phyloP scores from a whole-genome alignment of 2,113 vertebrate species.

The Limnothrissa miodon region DNA sequence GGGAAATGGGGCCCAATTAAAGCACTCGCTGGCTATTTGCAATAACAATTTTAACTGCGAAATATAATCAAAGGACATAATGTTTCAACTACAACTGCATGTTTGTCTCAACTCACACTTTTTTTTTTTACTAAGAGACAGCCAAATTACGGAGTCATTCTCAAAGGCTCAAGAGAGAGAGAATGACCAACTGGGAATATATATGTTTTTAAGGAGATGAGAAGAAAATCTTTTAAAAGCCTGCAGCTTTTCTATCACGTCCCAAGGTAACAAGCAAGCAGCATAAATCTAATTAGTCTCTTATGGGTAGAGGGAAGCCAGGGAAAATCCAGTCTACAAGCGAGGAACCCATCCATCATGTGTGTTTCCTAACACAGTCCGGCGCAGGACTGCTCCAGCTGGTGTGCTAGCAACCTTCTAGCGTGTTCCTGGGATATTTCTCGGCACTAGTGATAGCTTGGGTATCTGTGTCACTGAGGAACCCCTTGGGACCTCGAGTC shows the following conservation, averaged over 20 bases:
- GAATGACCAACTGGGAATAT: conserved; percentile 3
- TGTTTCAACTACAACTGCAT: not conserved
- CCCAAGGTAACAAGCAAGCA: not conserved
- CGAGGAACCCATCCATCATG: not conserved
- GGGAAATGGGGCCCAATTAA: not conserved
- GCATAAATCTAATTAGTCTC: not conserved
- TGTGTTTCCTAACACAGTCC: not conserved
- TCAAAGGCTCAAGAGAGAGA: not conserved
- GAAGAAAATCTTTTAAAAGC: conserved; percentile 5
- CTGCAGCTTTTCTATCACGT: not conserved
- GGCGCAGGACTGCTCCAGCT: not conserved
- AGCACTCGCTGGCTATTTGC: not conserved
- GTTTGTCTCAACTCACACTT: not conserved
- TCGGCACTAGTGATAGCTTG: not conserved
- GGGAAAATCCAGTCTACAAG: not conserved
- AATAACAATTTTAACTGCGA: not conserved
- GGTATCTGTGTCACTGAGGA: conserved; percentile 23
- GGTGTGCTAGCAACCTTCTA: not conserved
- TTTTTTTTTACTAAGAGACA: not conserved
- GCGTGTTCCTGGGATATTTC: not conserved
- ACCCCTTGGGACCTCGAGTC: conserved; percentile 20
- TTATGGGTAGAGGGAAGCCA: not conserved
- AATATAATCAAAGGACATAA: not conserved
- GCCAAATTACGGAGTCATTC: not conserved
- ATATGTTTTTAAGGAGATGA: not conserved